Conservation (phyloP, 2,888 invertebrate genomes). For the Drosophila anomalata region DNA sequence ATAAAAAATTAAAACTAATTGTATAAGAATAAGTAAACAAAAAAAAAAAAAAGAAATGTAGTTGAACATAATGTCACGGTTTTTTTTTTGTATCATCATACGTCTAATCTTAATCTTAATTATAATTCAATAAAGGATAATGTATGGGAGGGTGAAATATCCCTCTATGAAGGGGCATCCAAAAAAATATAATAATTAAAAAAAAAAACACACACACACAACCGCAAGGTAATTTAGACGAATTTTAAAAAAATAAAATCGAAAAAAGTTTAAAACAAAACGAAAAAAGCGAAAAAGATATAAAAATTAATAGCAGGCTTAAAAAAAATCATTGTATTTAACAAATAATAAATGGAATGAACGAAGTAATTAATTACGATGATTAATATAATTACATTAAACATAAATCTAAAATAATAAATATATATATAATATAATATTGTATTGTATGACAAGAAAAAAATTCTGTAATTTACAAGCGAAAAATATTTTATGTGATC, state of each 20-base stretch:
- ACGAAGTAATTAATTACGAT: slow-evolving; percentile 20
- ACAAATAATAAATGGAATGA: slow-evolving; percentile 6
- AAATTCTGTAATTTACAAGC: slow-evolving; percentile 75
- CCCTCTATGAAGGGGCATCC: neutral
- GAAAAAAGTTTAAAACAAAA: slow-evolving; percentile 33
- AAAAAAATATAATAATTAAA: neutral
- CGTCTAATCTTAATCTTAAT: slow-evolving; percentile 49
- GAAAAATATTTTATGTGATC: slow-evolving; percentile 78
- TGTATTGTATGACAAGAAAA: slow-evolving; percentile 71
- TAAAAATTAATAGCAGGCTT: slow-evolving; percentile 62
- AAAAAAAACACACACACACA: slow-evolving; percentile 20
- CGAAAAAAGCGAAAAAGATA: slow-evolving; percentile 14
- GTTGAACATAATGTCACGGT: slow-evolving; percentile 49
- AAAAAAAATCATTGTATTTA: slow-evolving; percentile 63
- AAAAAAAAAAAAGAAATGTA: slow-evolving; percentile 42
- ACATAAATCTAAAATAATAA: slow-evolving; percentile 52
- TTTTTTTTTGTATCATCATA: slow-evolving; percentile 75
- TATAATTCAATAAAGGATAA: slow-evolving; percentile 45
- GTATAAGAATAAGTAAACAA: slow-evolving; percentile 55
- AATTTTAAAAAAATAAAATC: slow-evolving; percentile 63
- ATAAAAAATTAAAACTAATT: slow-evolving; percentile 20
- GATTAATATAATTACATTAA: slow-evolving; percentile 50
- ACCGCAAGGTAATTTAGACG: slow-evolving; percentile 71
- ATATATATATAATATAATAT: slow-evolving; percentile 56
- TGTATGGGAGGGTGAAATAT: neutral